A percentile compares a stretch with the other conserved stretches of the same genome.
Conservation (phyloP, 2,888 invertebrate species). For the Shargacucullia verbasci region DNA sequence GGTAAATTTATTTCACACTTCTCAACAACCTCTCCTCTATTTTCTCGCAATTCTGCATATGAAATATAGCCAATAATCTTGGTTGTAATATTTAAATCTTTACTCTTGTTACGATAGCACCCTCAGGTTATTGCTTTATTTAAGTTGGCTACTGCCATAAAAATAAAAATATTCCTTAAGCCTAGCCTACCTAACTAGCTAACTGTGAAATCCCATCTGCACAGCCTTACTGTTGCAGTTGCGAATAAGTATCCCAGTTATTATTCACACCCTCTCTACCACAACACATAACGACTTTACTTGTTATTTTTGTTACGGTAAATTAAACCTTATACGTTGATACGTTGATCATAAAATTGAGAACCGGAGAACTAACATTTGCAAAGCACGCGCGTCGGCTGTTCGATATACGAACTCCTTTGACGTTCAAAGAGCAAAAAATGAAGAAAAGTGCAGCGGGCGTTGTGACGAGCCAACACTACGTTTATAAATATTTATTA, state of each 20-base stretch:
- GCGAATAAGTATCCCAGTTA: constrained; percentile 74
- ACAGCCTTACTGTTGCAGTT: constrained; percentile 66
- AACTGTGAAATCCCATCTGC: constrained; percentile 73
- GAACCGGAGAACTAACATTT: constrained; percentile 23
- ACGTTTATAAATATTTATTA: constrained; percentile 87
- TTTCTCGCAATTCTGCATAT: constrained; percentile 22
- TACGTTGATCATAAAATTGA: constrained; percentile 22
- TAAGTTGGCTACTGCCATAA: constrained; percentile 50
- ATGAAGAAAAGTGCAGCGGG: constrained; percentile 62
- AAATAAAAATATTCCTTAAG: constrained; percentile 46
- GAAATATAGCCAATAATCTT: constrained; percentile 54
- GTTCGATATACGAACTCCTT: constrained; percentile 63
- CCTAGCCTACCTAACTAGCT: constrained; percentile 64
- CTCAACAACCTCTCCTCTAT: constrained; percentile 9
- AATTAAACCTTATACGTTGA: constrained; percentile 39
- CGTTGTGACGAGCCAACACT: constrained; percentile 73
- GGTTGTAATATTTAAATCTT: constrained; percentile 74
- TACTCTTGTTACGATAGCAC: constrained; percentile 62
- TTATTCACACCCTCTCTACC: constrained; percentile 69
- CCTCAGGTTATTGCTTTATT: constrained; percentile 65
- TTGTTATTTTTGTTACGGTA: constrained; percentile 14
- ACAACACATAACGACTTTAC: constrained; percentile 38
- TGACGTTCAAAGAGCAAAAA: constrained; percentile 71
- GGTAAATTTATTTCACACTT: constrained; percentile 12
- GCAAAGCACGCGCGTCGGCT: constrained; percentile 43